Conservation (phyloP, 2,888 invertebrate genomes). For the Mythimna vitellina region DNA sequence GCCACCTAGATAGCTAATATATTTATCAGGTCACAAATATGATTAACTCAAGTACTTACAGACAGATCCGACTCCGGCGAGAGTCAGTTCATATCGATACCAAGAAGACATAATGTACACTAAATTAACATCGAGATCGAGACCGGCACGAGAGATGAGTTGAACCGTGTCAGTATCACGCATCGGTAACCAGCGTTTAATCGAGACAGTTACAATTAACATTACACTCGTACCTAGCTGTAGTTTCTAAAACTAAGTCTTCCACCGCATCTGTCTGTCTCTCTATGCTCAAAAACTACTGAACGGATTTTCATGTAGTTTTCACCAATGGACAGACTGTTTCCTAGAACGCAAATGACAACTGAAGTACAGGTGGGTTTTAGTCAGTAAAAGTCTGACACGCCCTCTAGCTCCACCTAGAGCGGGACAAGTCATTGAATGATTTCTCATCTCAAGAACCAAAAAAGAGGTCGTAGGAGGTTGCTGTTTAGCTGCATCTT, state of each 20-base stretch:
- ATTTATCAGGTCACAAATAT: neutral
- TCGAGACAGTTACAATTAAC: slow-evolving; percentile 46
- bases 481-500: too few relatives aligned
- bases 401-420: too few relatives aligned
- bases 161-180: slow-evolving; percentile 13
- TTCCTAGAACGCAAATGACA: too few relatives aligned
- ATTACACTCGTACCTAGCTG: slow-evolving; percentile 18
- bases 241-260: slow-evolving; percentile 10
- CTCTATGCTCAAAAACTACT: too few relatives aligned
- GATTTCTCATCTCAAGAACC: too few relatives aligned
- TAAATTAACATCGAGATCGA: neutral
- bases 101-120: neutral
- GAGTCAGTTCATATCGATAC: neutral
- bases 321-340: too few relatives aligned
- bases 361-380: too few relatives aligned
- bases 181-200: slow-evolving; percentile 25
- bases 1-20: neutral
- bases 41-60: neutral
- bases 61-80: neutral
- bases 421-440: too few relatives aligned
- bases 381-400: too few relatives aligned
- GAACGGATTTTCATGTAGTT: too few relatives aligned
- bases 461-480: too few relatives aligned
- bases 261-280: too few relatives aligned
- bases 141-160: neutral